Percentiles rank a stretch among this genome's conserved stretches.
phyloP scores from a whole-genome alignment of 2,888 invertebrate species.

The Idaea aversata region DNA sequence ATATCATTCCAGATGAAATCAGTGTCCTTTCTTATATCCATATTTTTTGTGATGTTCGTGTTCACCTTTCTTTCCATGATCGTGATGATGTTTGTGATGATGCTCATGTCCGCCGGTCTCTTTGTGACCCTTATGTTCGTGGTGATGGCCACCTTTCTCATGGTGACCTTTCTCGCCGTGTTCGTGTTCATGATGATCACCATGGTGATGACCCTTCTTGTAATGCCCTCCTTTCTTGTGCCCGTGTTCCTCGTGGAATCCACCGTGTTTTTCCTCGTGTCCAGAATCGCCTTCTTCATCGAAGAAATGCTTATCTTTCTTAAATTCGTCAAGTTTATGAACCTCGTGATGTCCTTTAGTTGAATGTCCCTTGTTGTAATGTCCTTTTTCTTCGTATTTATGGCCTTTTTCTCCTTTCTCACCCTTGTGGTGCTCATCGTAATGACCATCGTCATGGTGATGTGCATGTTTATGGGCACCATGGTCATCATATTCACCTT shows the following conservation, averaged over 20 bases:
- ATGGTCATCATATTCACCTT: constrained; percentile 82
- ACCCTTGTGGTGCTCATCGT: constrained; percentile 82
- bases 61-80: constrained; percentile 89
- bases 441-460: constrained; percentile 83
- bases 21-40: constrained; percentile 82
- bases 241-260: constrained; percentile 88
- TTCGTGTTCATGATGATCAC: constrained; percentile 87
- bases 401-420: constrained; percentile 85
- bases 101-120: constrained; percentile 88
- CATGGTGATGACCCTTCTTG: constrained; percentile 90
- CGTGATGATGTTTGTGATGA: constrained; percentile 86
- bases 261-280: constrained; percentile 90
- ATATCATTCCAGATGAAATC: constrained; percentile 19
- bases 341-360: constrained; percentile 93
- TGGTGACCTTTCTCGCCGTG: constrained; percentile 90
- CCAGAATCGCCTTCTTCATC: constrained; percentile 91
- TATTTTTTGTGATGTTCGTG: constrained; percentile 90
- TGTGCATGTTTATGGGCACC: constrained; percentile 83
- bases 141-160: constrained; percentile 89
- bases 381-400: constrained; percentile 84
- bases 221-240: constrained; percentile 90
- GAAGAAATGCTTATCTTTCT: constrained; percentile 92
- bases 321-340: constrained; percentile 91
- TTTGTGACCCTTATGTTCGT: constrained; percentile 90
- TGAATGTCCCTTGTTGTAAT: constrained; percentile 91